phyloP scores from a whole-genome alignment of 35 echinoderm and acorn worm genomes.

The Amphiura filiformis region DNA sequence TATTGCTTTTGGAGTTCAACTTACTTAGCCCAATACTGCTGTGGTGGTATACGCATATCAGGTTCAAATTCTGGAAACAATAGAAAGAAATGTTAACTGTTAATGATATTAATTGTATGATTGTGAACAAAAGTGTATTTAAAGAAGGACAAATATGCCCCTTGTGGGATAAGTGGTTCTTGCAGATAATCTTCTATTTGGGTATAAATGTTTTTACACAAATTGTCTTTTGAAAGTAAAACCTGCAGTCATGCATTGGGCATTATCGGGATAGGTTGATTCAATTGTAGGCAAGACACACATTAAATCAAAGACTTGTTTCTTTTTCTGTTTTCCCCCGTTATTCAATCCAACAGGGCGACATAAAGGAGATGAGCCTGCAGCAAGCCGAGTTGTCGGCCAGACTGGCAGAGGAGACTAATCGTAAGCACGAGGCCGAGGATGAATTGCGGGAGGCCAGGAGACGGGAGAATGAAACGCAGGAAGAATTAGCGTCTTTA shows the following conservation, averaged over 20 bases:
- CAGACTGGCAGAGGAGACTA: slow-evolving; percentile 44
- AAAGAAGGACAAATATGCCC: too few relatives aligned
- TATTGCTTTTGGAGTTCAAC: not conserved
- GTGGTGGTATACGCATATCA: too few relatives aligned
- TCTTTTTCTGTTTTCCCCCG: not conserved
- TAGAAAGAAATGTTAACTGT: too few relatives aligned
- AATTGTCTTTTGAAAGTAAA: too few relatives aligned
- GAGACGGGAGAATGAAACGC: slow-evolving; percentile 19
- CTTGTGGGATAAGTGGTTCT: too few relatives aligned
- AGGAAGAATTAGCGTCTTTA: slow-evolving; percentile 34
- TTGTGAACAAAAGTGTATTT: too few relatives aligned
- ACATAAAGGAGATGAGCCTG: slow-evolving; percentile 20
- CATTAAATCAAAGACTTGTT: not conserved
- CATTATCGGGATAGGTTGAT: too few relatives aligned
- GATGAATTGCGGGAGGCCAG: slow-evolving; percentile 25
- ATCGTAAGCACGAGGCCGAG: slow-evolving; percentile 36
- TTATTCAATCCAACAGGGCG: slow-evolving; percentile 15
- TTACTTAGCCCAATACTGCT: not conserved
- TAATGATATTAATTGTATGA: too few relatives aligned
- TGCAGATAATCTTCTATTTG: too few relatives aligned
- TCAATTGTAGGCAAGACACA: not conserved
- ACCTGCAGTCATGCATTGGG: too few relatives aligned
- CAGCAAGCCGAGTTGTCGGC: slow-evolving; percentile 28
- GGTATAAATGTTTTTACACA: too few relatives aligned
- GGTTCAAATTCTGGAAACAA: too few relatives aligned